Percentiles rank a stretch among this genome's conserved stretches.
Conservation (phyloP, 2,888 invertebrate species). For the Hipparchia semele region DNA sequence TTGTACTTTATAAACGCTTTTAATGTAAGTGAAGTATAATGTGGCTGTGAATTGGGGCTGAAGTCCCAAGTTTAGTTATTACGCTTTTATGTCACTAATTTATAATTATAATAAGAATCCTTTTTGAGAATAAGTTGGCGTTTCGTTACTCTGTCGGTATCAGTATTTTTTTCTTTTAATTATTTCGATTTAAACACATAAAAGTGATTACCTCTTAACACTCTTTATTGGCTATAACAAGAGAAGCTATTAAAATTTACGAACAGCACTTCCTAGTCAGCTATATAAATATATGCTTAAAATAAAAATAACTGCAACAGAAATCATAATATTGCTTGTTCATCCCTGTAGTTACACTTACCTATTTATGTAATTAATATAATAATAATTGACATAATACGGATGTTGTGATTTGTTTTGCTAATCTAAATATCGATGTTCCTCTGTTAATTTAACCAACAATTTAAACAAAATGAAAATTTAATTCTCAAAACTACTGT, state of each 20-base stretch:
- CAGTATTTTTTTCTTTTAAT: conserved; percentile 30
- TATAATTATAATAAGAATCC: conserved; percentile 51
- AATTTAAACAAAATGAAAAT: conserved; percentile 33
- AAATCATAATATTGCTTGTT: conserved; percentile 41
- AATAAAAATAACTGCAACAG: conserved; percentile 38
- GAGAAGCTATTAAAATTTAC: conserved; percentile 51
- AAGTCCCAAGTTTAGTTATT: conserved; percentile 67
- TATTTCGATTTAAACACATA: conserved; percentile 29
- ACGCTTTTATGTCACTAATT: conserved; percentile 78
- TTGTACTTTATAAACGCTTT: conserved; percentile 75
- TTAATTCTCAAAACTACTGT: conserved; percentile 39
- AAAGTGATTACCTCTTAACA: conserved; percentile 40
- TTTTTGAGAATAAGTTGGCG: conserved; percentile 21
- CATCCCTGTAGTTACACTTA: conserved; percentile 41
- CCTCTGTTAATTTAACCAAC: conserved; percentile 41
- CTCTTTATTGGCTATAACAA: conserved; percentile 53
- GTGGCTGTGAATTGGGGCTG: conserved; percentile 78
- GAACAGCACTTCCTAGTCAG: conserved; percentile 65
- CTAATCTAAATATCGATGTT: conserved; percentile 42
- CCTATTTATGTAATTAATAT: conserved; percentile 44
- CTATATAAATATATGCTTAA: conserved; percentile 52
- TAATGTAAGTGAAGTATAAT: conserved; percentile 74
- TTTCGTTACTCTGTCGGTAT: conserved; percentile 9
- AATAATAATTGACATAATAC: conserved; percentile 43
- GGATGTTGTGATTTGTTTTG: conserved; percentile 44